Conservation (phyloP, 2,113 vertebrate species). For the Scalopus aquaticus region DNA sequence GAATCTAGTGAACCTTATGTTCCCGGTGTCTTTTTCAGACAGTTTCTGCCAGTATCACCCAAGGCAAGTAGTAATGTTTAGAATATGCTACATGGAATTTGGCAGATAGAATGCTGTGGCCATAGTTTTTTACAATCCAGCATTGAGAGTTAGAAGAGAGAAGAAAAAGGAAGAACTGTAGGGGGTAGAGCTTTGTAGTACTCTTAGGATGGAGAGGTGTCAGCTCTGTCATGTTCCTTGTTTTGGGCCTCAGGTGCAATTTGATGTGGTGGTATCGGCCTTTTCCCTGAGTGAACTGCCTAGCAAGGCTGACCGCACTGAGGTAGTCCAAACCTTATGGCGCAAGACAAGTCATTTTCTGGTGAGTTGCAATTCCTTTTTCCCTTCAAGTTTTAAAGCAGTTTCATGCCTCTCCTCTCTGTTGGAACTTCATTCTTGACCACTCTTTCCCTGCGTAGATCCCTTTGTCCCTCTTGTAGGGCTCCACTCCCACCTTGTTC, state of each 20-base stretch:
- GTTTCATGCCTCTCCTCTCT: neutral
- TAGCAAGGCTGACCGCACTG: conserved; percentile 78
- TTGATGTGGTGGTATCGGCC: conserved; percentile 89
- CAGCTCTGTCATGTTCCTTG: neutral
- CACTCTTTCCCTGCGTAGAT: neutral
- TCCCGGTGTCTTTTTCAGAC: conserved; percentile 91
- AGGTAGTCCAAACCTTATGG: conserved; percentile 88
- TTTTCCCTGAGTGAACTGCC: conserved; percentile 91
- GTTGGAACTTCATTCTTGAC: neutral
- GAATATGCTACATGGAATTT: neutral
- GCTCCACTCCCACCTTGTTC: neutral
- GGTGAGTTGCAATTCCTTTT: conserved; percentile 80
- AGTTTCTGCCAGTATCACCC: conserved; percentile 93
- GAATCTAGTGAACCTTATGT: conserved; percentile 83
- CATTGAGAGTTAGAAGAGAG: neutral
- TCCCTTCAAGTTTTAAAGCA: neutral
- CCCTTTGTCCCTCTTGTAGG: neutral
- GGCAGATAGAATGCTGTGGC: neutral
- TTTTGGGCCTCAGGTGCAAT: conserved; percentile 87
- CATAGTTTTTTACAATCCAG: neutral
- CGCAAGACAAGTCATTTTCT: conserved; percentile 91
- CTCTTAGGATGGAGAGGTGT: neutral
- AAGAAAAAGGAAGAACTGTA: conserved; percentile 12
- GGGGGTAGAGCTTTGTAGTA: neutral
- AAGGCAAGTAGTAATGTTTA: conserved; percentile 84